Conservation (phyloP, 2,113 vertebrate species). For the Silurus meridionalis region DNA sequence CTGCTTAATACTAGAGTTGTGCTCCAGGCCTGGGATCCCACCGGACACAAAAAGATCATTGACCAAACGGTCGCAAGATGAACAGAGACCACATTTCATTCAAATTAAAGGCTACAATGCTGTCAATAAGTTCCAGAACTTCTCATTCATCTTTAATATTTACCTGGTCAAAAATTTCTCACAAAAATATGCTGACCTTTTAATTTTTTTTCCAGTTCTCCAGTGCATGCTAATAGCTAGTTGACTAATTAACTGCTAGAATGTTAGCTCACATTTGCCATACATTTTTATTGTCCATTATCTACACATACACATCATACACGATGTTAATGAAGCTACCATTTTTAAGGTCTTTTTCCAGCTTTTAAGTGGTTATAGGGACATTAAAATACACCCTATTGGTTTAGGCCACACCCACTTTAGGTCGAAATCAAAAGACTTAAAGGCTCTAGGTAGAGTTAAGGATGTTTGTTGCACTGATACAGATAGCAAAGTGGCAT, state of each 20-base stretch:
- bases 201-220: neutral
- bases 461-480: no score
- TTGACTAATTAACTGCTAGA: neutral
- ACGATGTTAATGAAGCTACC: neutral
- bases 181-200: neutral
- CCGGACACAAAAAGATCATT: neutral
- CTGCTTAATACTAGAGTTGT: neutral
- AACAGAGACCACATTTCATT: neutral
- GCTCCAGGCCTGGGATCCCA: neutral
- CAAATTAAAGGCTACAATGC: neutral
- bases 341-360: neutral
- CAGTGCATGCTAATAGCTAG: neutral
- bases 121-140: neutral
- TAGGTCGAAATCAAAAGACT: neutral
- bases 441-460: no score
- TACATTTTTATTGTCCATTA: neutral
- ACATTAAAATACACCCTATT: neutral
- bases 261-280: neutral
- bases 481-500: neutral
- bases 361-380: no score
- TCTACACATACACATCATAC: neutral
- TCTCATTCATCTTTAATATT: neutral
- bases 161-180: neutral
- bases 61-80: neutral
- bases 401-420: constrained; percentile 1